Evolutionary conservation across 1,140 invertebrate species (phyloP).

Genomic region (Drosophila navojoa): DNA sequence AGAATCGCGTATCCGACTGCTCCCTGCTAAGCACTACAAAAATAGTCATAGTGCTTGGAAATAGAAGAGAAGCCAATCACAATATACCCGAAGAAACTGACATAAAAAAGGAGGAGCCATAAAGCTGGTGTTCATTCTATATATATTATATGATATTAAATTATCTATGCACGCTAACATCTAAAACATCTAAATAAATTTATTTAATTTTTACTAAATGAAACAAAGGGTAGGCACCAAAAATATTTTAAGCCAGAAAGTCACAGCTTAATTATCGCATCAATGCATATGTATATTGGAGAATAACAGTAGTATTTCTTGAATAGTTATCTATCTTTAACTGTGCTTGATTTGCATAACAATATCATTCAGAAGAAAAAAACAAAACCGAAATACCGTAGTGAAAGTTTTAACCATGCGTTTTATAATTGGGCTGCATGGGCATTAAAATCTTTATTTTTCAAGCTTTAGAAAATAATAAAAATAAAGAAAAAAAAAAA

Average conservation of each 20-base stretch:
- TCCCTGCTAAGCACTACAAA: constrained; percentile 56
- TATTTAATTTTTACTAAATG: not conserved
- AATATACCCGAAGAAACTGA: constrained; percentile 32
- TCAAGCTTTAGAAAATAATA: constrained; percentile 2
- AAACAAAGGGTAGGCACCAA: too few relatives aligned
- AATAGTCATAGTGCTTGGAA: constrained; percentile 62
- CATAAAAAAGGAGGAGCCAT: constrained; percentile 3
- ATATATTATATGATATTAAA: not conserved
- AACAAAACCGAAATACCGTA: constrained; percentile 31
- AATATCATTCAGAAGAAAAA: constrained; percentile 38
- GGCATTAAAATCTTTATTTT: constrained; percentile 41
- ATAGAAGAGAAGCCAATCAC: constrained; percentile 36
- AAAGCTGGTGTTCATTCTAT: not conserved
- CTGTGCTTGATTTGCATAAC: constrained; percentile 49
- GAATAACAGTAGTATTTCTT: constrained; percentile 40
- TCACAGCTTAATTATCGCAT: constrained; percentile 36
- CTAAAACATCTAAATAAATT: not conserved
- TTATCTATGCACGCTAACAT: not conserved
- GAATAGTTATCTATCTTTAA: constrained; percentile 35
- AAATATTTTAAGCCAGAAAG: constrained; percentile 24
- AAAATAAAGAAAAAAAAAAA: not conserved
- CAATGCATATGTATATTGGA: constrained; percentile 21
- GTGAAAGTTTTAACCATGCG: constrained; percentile 48
- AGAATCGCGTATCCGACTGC: constrained; percentile 46
- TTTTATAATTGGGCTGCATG: constrained; percentile 45